phyloP scores from a whole-genome alignment of 2,797 vertebrate genomes.

The Clarias fuscus region DNA sequence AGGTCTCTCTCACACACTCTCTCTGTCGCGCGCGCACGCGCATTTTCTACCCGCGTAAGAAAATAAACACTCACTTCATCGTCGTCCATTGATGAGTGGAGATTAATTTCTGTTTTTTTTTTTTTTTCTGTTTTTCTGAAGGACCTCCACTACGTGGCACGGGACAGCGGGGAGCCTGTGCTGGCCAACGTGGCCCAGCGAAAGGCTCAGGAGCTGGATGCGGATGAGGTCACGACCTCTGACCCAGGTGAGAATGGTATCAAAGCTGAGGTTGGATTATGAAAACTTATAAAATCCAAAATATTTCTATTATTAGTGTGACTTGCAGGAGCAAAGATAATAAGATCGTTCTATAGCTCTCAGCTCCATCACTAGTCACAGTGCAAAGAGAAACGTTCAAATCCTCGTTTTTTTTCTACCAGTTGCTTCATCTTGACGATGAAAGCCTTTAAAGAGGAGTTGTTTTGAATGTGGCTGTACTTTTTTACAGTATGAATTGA shows the following conservation, averaged over 20 bases:
- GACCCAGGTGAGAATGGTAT: slow-evolving; percentile 81
- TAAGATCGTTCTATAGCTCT: neutral
- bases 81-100: slow-evolving; percentile 69
- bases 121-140: slow-evolving; percentile 67
- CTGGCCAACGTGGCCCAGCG: slow-evolving; percentile 92
- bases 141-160: slow-evolving; percentile 97
- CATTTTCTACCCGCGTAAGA: slow-evolving; percentile 47
- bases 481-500: no score
- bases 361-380: neutral
- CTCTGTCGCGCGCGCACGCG: neutral
- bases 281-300: neutral
- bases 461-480: neutral
- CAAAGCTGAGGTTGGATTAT: neutral
- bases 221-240: slow-evolving; percentile 73
- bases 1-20: slow-evolving; percentile 65
- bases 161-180: slow-evolving; percentile 94
- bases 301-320: neutral
- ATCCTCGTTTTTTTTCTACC: neutral
- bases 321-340: neutral
- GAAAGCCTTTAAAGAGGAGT: neutral
- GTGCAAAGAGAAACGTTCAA: neutral
- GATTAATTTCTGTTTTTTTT: slow-evolving; percentile 61
- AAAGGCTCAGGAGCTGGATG: slow-evolving; percentile 90
- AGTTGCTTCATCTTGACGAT: neutral
- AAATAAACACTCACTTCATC: slow-evolving; percentile 43